Conservation (phyloP, 2,888 invertebrate species). For the Plagodis pulveraria region DNA sequence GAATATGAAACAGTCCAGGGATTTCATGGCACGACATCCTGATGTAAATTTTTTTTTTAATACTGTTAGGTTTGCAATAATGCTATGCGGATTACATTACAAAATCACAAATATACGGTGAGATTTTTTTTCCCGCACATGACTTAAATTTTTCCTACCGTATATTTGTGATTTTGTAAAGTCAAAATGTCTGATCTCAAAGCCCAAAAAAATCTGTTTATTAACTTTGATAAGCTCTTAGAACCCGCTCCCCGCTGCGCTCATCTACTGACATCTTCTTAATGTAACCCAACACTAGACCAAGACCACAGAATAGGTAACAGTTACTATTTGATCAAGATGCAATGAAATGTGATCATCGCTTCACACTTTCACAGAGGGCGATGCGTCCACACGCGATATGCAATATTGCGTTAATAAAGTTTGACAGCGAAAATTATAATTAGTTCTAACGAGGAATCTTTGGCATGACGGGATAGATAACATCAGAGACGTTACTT, state of each 20-base stretch:
- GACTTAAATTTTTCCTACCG: no score
- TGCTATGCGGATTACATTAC: no score
- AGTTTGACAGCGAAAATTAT: slow-evolving; percentile 19
- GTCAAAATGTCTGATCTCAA: no score
- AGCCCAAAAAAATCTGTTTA: no score
- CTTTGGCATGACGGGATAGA: background rate
- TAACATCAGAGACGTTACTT: background rate
- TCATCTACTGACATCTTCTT: background rate
- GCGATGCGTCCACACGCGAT: slow-evolving; percentile 27
- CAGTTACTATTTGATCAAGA: slow-evolving; percentile 32
- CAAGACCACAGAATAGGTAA: slow-evolving; percentile 31
- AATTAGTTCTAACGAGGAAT: slow-evolving; percentile 8
- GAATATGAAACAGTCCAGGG: no score
- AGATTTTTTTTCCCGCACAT: no score
- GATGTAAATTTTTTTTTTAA: no score
- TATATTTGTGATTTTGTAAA: no score
- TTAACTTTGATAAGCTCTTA: no score
- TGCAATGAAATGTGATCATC: slow-evolving; percentile 18
- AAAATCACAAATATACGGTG: no score
- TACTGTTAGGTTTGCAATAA: no score
- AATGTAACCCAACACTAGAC: slow-evolving; percentile 43
- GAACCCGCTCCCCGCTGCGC: slow-evolving; percentile 11
- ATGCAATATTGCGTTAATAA: slow-evolving; percentile 20
- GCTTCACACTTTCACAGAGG: slow-evolving; percentile 26
- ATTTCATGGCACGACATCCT: no score